These are phyloP conservation scores for Drosophila obscura DNA, from an alignment of 1,140 invertebrate species.

Conservation along the genomic window DNA sequence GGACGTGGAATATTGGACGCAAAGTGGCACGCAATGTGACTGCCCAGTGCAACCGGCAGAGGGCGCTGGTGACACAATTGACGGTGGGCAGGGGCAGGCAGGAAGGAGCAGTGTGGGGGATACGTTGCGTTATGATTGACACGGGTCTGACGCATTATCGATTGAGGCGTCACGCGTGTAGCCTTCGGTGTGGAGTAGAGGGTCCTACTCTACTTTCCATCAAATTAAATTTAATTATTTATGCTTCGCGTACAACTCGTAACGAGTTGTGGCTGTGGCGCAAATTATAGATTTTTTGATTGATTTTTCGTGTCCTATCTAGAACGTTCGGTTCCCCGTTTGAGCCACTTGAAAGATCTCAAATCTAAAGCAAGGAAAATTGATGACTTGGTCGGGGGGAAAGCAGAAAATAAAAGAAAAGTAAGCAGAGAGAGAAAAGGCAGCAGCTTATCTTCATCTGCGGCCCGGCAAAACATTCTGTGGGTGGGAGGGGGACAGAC, in stretches of 20 bases:
- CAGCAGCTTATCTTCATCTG: constrained; percentile 13
- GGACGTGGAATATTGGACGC: background rate
- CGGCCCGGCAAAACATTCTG: background rate
- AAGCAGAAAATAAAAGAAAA: background rate
- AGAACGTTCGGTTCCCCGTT: background rate
- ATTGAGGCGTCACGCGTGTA: constrained; percentile 13
- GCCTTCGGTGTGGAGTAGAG: too few relatives aligned
- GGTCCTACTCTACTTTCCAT: too few relatives aligned
- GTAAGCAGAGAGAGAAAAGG: background rate
- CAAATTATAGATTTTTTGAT: constrained; percentile 10
- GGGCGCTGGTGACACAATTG: constrained; percentile 27
- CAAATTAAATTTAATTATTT: constrained; percentile 7
- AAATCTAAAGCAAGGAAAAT: background rate
- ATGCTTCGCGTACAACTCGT: too few relatives aligned
- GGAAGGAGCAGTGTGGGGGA: background rate
- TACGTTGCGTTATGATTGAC: constrained; percentile 26
- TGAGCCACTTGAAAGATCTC: background rate
- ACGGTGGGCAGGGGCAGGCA: background rate
- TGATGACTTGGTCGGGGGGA: background rate
- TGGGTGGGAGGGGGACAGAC: too few relatives aligned
- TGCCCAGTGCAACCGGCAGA: too few relatives aligned
- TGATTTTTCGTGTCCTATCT: constrained; percentile 7
- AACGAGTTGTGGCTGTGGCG: background rate
- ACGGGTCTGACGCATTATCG: constrained; percentile 45
- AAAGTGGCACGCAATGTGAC: background rate